A percentile compares a stretch with the other conserved stretches of the same genome.
phyloP scores from a whole-genome alignment of 2,113 vertebrate genomes.

The Sphaerodactylus townsendi region DNA sequence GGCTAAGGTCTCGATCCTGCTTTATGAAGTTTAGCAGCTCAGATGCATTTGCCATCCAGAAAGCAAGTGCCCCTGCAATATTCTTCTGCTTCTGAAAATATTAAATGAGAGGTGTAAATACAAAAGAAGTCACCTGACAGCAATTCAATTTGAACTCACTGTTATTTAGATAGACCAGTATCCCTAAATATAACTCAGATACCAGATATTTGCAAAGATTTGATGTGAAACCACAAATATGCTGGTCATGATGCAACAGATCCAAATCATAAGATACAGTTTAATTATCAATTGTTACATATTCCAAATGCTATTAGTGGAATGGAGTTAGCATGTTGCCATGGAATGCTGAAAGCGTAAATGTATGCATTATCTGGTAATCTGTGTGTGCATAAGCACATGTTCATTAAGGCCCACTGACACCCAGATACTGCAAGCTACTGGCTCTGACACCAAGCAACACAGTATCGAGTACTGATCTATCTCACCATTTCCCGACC shows the following conservation, averaged over 20 bases:
- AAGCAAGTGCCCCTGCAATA: constrained; percentile 96
- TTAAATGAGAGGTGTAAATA: constrained; percentile 43
- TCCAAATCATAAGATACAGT: constrained; percentile 24
- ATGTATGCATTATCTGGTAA: constrained; percentile 81
- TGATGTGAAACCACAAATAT: constrained; percentile 16
- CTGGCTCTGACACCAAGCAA: constrained; percentile 65
- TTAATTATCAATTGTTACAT: constrained; percentile 34
- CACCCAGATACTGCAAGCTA: constrained; percentile 74
- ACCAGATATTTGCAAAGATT: constrained; percentile 81
- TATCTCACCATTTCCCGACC: constrained; percentile 81
- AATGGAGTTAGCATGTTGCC: constrained; percentile 41
- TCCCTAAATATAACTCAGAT: constrained; percentile 74
- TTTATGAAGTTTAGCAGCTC: constrained; percentile 98
- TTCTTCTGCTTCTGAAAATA: constrained; percentile 95
- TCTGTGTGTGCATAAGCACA: constrained; percentile 70
- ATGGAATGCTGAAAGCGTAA: constrained; percentile 23
- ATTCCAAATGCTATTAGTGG: constrained; percentile 31
- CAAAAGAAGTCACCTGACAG: constrained; percentile 1
- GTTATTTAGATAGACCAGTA: constrained; percentile 83
- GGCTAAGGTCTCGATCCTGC: constrained; percentile 94
- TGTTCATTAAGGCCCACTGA: constrained; percentile 66
- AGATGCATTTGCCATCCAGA: constrained; percentile 99
- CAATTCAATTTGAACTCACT: constrained; percentile 12
- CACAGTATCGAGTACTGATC: constrained; percentile 82
- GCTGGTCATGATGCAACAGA: constrained; percentile 3